Evolutionary conservation across 2,113 vertebrate species (phyloP), one percentile per base, ranked within the genome.

Genomic region (Gracilinanus agilis): DNA sequence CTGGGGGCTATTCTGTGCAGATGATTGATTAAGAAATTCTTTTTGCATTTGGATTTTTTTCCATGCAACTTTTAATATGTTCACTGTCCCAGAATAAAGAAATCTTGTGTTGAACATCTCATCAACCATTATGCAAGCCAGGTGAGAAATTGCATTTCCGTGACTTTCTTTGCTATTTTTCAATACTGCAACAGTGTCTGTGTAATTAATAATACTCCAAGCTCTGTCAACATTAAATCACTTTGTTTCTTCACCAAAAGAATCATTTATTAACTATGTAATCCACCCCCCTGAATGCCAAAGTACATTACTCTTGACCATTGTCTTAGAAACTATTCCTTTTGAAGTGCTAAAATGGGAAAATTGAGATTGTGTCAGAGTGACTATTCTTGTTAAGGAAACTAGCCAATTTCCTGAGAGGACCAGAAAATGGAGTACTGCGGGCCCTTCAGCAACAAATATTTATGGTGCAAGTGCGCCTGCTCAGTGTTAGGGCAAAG

Each of bases 171-270:
- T 92, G 91, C 55, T 95, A 67, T 89, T 97, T 93, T 61, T 94
- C 95, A 93, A 90, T 94, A 97, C 94, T 89, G 53, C 95, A 96
- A 95, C 96, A 96, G 94, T 67, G 91, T 96, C 93, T 92, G 89
- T 93, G 97, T 95, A 97, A 97, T 98, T 98, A 97, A 97, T 97
- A 97, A 97, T 95, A 96, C 96, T 96, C 96, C 93, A 93, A 96
- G 95, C 54, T 49, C 96, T 93, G 90, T 89, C 93, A 96, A 95
- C 97, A 96, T 94, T 56, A 96, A 97, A 96, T 96, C 89, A 94
- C 94, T 94, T 96, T 96, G 90, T 91, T 97, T 90, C 53, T 95
- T 96, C 96, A 96, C 91, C 95, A 44, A 97, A 97, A 97, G 95
- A 95, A 97, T 96, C 96, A 96, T 96, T 96, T 96, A 96, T 97